Base-by-base conservation (phyloP, 2,113 vertebrate genomes). In the Bungarus multicinctus region DNA sequence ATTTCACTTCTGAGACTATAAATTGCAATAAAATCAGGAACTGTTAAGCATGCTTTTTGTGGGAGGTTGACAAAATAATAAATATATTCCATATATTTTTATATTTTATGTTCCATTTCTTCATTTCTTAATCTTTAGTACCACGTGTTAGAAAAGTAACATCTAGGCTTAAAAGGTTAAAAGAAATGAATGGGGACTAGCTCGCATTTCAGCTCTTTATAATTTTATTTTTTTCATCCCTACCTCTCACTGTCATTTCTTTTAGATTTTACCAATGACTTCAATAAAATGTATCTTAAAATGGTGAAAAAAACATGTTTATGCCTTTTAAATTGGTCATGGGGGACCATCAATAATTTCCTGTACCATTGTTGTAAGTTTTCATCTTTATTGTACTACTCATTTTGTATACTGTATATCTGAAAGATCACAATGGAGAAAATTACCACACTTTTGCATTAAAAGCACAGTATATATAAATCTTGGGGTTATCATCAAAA, bases 291-390 rank as follows among this genome's bases (percentile, higher is more conserved):
- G 0, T 1, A 45, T 5, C 1, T 0, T 53, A 88, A 2, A 1
- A 9, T 91, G 47, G 0, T 94, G 34, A 12, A 0, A 1, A 95
- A 95, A 92, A 96, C 95, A 2, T 3, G 0, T 11, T 3, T 0
- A 0, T 96, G 95, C 54, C 20, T 4, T 0, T 2, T 0, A 1
- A 88, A 39, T 0, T 97, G 96, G 97, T 87, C 87, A 7, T 97
- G 97, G 97, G 97, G 96, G 47, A 96, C 81, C 0, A 92, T 55
- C 3, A 2, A 95, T 55, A 97, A 96, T 92, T 97, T 96, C 91
- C 90, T 96, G 43, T 93, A 95, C 45, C 58, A 91, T 5, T 88
- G 57, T 0, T 4, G 94, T 96, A 88, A 96, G 95, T 34, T 89
- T 55, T 4, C 3, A 57, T 0, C 52, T 0, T 58, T 45, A 23